Evolutionary conservation across 2,113 vertebrate species (phyloP).

Genomic region (Benitochromis conjunctus): DNA sequence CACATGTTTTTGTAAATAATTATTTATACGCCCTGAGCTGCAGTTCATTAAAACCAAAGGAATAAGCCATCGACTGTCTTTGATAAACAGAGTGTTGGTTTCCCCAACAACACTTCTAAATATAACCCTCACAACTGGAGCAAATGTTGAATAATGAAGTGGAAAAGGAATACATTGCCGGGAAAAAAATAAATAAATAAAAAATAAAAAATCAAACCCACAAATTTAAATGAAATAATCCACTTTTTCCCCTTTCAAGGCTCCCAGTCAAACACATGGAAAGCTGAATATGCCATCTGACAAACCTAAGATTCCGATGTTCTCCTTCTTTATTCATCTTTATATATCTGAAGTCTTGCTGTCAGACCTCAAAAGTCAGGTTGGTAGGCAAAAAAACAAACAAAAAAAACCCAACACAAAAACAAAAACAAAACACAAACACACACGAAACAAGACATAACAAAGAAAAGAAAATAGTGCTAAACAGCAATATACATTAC

Average conservation of each 20-base stretch:
- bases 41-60: neutral
- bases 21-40: neutral
- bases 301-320: neutral
- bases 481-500: neutral
- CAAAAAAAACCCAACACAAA: too few species aligned
- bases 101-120: constrained; percentile 61
- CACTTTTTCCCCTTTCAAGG: neutral
- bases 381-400: neutral
- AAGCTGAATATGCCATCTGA: neutral
- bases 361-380: neutral
- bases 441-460: neutral
- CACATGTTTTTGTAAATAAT: neutral
- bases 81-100: constrained; percentile 30
- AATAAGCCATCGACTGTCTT: neutral
- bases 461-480: neutral
- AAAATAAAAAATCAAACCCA: neutral
- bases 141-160: constrained; percentile 66
- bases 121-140: constrained; percentile 58
- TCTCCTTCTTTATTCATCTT: neutral
- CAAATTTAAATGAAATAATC: neutral
- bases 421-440: neutral
- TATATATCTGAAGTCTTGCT: neutral
- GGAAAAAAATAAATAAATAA: neutral
- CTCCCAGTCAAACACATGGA: neutral
- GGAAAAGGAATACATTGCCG: neutral